Base-by-base conservation (phyloP, 2,888 invertebrate genomes). In the Patella ulyssiponensis region DNA sequence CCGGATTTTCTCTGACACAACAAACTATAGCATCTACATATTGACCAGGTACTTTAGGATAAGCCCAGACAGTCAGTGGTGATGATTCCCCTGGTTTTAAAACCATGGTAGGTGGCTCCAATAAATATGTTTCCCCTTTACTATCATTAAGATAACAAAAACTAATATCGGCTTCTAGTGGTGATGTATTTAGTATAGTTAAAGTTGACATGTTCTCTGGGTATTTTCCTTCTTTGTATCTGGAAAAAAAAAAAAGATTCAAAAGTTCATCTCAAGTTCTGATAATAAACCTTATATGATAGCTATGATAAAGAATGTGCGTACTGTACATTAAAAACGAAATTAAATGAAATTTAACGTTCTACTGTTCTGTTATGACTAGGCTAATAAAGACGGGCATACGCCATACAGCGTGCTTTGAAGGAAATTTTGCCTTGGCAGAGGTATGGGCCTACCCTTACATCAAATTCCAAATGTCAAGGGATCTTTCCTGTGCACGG, bases 1-100 rank as follows among this genome's bases (percentile, higher is more conserved):
- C 92, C 7, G 92, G 92, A 79, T 92, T 92, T 78, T 92, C 92
- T 71, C 90, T 83, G 14, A 92, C 86, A 84, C 92, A 92, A 80
- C 92, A 92, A 0, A 92, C 90, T 27, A 92, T 82, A 2, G 90
- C 84, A 80, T 92, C 92, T 58, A 90, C 89, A 78, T 88, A 91
- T 15, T 86, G 85, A 17, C 90, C 90, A 2, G 89, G 88, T 9
- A 85, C 84, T 79, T 88, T 90, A 9, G 92, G 92, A 81, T 91
- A 91, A 0, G 92, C 91, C 91, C 91, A 92, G 27, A 92, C 84
- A 52, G 84, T 88, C 75, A 92, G 85, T 27, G 86, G 86, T 85
- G 90, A 85, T 44, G 87, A 85, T 76, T 92, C 90, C n/a, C 89
- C 88, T 15, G 92, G 90, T 79, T 91, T 89, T 44, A 92, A 87